phyloP scores from a whole-genome alignment of 2,888 invertebrate genomes.

The Choreutis nemorana region DNA sequence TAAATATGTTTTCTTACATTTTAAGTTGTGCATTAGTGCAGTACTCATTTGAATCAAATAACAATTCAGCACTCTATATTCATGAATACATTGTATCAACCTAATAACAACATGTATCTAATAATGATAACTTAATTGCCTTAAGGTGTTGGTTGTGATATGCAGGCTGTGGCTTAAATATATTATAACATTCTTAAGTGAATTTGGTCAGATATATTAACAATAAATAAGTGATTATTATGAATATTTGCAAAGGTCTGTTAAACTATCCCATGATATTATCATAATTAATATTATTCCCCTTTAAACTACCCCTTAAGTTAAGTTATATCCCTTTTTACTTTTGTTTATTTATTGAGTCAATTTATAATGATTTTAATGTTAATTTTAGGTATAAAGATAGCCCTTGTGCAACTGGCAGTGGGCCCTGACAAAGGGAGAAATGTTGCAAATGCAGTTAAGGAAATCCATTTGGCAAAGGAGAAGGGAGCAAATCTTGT shows the following conservation, averaged over 20 bases:
- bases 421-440: conserved; percentile 77
- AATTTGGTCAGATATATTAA: neutral
- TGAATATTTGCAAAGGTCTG: neutral
- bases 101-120: no score
- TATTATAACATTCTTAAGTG: neutral
- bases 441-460: conserved; percentile 78
- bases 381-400: conserved; percentile 62
- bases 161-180: no score
- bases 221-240: neutral
- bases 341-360: neutral
- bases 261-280: no score
- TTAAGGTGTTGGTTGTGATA: no score
- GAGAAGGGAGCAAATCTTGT: conserved; percentile 69
- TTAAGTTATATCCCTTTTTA: neutral
- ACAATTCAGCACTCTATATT: no score
- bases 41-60: no score
- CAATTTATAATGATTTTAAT: conserved; percentile 1
- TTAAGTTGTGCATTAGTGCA: no score
- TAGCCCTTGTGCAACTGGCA: conserved; percentile 85
- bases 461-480: conserved; percentile 76
- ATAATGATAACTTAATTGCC: no score
- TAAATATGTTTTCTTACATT: no score
- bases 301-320: neutral
- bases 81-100: no score
- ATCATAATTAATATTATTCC: no score